A percentile compares a stretch with the other conserved stretches of the same genome.
Evolutionary conservation across 2,113 vertebrate genomes (phyloP).

Genomic region (Emydocephalus ijimae): DNA sequence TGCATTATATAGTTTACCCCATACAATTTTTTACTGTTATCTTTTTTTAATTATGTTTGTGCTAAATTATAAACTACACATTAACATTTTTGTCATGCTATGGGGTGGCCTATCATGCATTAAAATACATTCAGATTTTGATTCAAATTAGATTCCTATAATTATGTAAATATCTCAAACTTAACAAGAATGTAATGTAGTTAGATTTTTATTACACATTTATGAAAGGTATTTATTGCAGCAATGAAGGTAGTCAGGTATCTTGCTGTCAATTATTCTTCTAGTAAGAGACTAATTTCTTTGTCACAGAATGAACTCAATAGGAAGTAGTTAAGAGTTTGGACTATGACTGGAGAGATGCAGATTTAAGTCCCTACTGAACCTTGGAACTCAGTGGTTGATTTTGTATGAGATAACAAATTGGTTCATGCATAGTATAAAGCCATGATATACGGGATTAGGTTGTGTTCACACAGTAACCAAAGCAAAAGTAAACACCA

Average conservation of each 20-base stretch:
- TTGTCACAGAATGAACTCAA: background rate
- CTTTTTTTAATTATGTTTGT: background rate
- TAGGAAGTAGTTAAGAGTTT: background rate
- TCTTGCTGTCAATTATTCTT: background rate
- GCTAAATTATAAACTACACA: background rate
- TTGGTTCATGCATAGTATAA: background rate
- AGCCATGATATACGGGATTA: background rate
- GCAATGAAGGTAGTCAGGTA: background rate
- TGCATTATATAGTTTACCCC: background rate
- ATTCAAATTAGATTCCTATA: background rate
- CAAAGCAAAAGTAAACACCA: background rate
- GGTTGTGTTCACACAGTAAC: background rate
- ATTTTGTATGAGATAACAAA: background rate
- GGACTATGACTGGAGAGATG: background rate
- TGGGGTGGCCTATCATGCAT: background rate
- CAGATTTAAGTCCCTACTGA: background rate
- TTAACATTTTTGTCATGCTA: background rate
- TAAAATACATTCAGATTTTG: background rate
- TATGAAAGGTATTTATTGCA: background rate
- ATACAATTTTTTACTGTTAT: background rate
- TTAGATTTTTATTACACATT: background rate
- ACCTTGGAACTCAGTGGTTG: background rate
- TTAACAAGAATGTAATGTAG: background rate
- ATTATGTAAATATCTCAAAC: background rate
- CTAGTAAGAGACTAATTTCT: background rate